Evolutionary conservation across 64 coral and sea anemone genomes (phyloP).

Genomic region (Montipora sp.): DNA sequence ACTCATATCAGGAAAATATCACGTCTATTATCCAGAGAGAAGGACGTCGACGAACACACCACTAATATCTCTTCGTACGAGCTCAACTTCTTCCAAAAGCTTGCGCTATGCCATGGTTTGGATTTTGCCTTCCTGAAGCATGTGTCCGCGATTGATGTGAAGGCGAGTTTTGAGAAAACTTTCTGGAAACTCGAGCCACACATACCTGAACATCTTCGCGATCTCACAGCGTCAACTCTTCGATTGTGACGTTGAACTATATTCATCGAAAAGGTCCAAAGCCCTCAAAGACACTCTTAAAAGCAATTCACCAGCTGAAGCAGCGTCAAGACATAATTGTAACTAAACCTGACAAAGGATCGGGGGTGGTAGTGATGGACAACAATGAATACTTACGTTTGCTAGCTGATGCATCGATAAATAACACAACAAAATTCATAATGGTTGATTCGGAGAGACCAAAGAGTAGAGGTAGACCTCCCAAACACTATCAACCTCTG

Average conservation of each 20-base stretch:
- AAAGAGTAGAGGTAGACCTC: neutral
- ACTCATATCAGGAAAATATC: slow-evolving; percentile 16
- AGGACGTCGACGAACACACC: slow-evolving; percentile 12
- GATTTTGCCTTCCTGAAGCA: neutral
- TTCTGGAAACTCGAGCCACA: neutral
- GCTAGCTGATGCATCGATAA: neutral
- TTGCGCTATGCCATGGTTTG: slow-evolving; percentile 8
- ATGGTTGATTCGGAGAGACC: neutral
- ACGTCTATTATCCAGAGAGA: neutral
- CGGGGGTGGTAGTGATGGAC: slow-evolving; percentile 11
- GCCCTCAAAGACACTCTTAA: too few relatives aligned
- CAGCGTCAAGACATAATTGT: too few relatives aligned
- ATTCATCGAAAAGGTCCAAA: too few relatives aligned
- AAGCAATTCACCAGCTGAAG: too few relatives aligned
- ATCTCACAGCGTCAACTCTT: neutral
- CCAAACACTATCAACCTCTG: neutral
- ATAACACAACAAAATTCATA: neutral
- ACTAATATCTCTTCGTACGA: neutral
- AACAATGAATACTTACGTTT: neutral
- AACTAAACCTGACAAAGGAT: neutral
- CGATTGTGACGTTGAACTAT: neutral
- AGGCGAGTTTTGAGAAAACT: neutral
- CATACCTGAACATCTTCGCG: neutral
- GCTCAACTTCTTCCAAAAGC: slow-evolving; percentile 24
- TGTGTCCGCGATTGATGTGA: neutral